Evolutionary conservation across 2,888 invertebrate genomes (phyloP), one percentile per base, ranked within the genome.

Genomic region (Balanococcus diminutus): DNA sequence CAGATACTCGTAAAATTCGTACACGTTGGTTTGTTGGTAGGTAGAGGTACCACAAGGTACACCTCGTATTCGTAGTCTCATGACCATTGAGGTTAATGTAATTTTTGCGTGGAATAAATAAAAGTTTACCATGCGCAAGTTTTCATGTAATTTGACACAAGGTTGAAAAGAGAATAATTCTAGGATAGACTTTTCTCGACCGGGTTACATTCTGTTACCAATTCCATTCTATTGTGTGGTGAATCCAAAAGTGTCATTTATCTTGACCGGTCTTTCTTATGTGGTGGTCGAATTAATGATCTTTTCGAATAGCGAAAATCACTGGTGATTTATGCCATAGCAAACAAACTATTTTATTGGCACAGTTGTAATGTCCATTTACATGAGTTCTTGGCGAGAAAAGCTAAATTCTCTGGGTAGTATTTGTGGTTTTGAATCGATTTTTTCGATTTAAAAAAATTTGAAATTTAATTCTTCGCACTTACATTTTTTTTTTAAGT

Each of bases 211-310:
- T 22, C 9, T n/a, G 8, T 3, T 61, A 6, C 22, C 4, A 22
- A 25, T 8, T 61, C 4, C 16, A 22, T 79, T 72, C 19, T 36
- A 79, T 36, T 32, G 32, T 36, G 36, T 19, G 22, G 9, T 22
- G 56, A 56, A 19, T 79, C 75, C 9, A 79, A 79, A 79, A 79
- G 9, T 36, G 75, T 79, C 31, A 79, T 79, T 79, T 79, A 79
- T 79, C 75, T 79, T 79, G 11, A 36, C 36, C n/a, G 5, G 19
- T 11, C 4, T 22, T 32, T 36, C 75, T 36, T 79, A 36, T 36
- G 75, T 79, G 36, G n/a, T 79, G 75, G 19, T 36, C 36, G 75
- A 79, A 36, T 79, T 79, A 36, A 79, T 79, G 75, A 79, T 36
- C 16, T 31, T 72, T 8, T 36, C 19, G 36, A 5, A 22, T 2